phyloP scores from a whole-genome alignment of 2,888 invertebrate genomes.

The Lucinisca nassula region DNA sequence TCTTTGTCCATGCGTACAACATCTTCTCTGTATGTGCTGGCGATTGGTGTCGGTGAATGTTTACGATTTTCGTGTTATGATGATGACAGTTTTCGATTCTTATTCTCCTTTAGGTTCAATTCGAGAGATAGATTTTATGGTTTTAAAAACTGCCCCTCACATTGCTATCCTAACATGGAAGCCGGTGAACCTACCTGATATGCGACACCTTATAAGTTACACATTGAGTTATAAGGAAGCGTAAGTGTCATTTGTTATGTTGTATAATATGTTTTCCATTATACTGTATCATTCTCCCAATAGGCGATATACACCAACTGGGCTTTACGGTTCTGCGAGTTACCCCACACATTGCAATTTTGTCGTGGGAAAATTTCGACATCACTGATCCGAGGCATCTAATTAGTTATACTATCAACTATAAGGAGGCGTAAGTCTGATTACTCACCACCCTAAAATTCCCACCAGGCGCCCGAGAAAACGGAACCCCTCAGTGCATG shows the following conservation, averaged over 20 bases:
- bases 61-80: background rate
- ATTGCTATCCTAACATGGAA: conserved; percentile 87
- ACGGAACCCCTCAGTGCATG: background rate
- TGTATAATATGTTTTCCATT: conserved; percentile 5
- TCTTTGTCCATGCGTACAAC: background rate
- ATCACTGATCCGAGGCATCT: conserved; percentile 92
- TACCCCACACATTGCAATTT: conserved; percentile 73
- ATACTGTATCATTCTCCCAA: conserved; percentile 20
- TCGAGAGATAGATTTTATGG: conserved; percentile 65
- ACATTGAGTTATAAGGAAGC: conserved; percentile 95
- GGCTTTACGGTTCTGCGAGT: conserved; percentile 50
- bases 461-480: background rate
- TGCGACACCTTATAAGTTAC: conserved; percentile 96
- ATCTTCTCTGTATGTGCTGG: background rate
- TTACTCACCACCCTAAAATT: conserved; percentile 15
- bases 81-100: background rate
- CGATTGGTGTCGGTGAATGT: background rate
- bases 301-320: conserved; percentile 67
- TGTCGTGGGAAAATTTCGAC: conserved; percentile 88
- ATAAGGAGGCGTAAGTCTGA: conserved; percentile 91
- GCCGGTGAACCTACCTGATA: conserved; percentile 88
- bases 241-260: conserved; percentile 82
- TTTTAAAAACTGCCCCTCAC: conserved; percentile 52
- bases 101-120: conserved; percentile 70
- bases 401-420: conserved; percentile 96